These are phyloP conservation scores for Empidonax traillii DNA, from an alignment of 2,113 vertebrate species.

Conservation along the genomic window DNA sequence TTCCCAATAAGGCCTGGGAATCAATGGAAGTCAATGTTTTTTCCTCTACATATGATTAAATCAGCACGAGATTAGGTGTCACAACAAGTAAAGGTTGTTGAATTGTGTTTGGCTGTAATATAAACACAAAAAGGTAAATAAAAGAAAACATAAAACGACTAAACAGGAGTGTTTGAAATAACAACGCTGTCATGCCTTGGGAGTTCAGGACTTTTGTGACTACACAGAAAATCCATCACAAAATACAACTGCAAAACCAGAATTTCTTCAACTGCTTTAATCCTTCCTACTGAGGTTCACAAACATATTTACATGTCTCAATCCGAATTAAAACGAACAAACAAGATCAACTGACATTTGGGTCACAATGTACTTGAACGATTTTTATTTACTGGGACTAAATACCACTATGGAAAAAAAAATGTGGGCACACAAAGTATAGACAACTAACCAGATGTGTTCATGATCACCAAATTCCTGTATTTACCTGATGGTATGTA, in stretches of 20 bases:
- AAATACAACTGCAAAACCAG: background rate
- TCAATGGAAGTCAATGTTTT: background rate
- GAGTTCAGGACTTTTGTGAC: conserved; percentile 5
- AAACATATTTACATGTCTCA: background rate
- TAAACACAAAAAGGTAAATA: background rate
- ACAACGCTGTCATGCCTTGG: conserved; percentile 33
- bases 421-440: background rate
- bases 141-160: background rate
- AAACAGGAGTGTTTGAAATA: background rate
- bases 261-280: background rate
- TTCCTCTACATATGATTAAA: background rate
- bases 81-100: background rate
- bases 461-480: conserved; percentile 60
- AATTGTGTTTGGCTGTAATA: background rate
- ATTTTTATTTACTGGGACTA: background rate
- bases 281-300: background rate
- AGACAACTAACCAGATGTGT: conserved; percentile 47
- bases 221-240: conserved; percentile 16
- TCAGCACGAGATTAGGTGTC: background rate
- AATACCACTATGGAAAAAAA: background rate
- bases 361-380: background rate
- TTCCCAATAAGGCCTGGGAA: background rate
- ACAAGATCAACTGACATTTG: background rate
- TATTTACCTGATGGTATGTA: conserved; percentile 98
- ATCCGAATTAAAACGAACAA: background rate